Evolutionary conservation across 1,140 invertebrate genomes (phyloP), one percentile per base, ranked within the genome.

Genomic region (Cydia fagiglandana): DNA sequence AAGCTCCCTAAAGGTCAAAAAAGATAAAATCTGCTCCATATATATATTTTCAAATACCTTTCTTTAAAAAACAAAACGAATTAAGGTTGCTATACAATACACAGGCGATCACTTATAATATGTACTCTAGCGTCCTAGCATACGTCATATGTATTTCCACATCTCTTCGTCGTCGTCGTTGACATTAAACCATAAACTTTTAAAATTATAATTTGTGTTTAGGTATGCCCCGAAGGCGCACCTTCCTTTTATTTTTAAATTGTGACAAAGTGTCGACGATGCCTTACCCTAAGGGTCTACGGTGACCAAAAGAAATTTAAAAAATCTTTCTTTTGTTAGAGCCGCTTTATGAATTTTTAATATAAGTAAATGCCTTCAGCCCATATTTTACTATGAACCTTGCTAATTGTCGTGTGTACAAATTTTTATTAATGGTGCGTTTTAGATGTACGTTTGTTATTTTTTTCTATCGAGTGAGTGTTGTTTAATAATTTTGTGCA

Each of bases 271-370:
- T 17, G 66, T 38, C 30, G n/a, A 70, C 66, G 66, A 70, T 45
- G 66, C 66, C 66, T 70, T 38, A 17, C 66, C 66, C 66, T 12
- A 6, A 9, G 38, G 34, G n/a, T 17, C 64, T 15, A 10, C 66
- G 66, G 10, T 70, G 66, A 41, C 30, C 66, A 10, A 70, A 68
- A 30, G 15, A 68, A 68, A 30, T 41, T 68, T 68, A 34, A n/a
- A n/a, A 34, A 68, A 70, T 45, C 38, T 45, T 20, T 4, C 38
- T 38, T 4, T 9, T 13, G 34, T 45, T 70, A 2, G 66, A 70
- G 9, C 4, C 6, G 5, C 64, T 15, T 41, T 70, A 41, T 70
- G 17, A 41, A 70, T 70, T 70, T 20, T 38, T 70, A 70, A 70
- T 70, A 38, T 28, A 13, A 47, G 3, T 47, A n/a, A 68, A 38